Percentiles rank a stretch among this genome's conserved stretches.
Conservation (phyloP, 2,888 invertebrate species). For the Aromia moschata region DNA sequence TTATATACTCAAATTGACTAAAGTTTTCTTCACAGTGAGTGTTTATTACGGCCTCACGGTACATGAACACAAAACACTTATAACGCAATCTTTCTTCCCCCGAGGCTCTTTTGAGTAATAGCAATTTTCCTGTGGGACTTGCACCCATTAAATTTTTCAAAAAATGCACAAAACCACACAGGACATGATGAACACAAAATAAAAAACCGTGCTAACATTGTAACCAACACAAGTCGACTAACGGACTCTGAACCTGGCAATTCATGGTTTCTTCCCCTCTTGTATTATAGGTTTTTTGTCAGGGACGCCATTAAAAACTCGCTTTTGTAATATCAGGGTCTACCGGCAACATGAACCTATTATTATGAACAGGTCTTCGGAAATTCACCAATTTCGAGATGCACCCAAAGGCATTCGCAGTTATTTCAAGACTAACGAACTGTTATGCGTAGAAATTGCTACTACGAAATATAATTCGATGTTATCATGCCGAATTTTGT, state of each 20-base stretch:
- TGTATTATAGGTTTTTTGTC: constrained; percentile 56
- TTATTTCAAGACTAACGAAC: constrained; percentile 30
- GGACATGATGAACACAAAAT: constrained; percentile 26
- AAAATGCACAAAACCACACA: constrained; percentile 20
- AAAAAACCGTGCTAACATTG: constrained; percentile 50
- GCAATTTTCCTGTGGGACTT: constrained; percentile 11
- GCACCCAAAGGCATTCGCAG: constrained; percentile 8
- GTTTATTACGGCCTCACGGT: constrained; percentile 10
- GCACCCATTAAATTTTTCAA: constrained; percentile 16
- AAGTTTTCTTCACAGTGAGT: constrained; percentile 10
- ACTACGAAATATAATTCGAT: constrained; percentile 27
- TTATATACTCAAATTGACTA: constrained; percentile 11
- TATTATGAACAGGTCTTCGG: constrained; percentile 51
- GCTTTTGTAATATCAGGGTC: constrained; percentile 59
- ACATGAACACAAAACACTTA: constrained; percentile 15
- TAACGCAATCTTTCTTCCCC: constrained; percentile 6
- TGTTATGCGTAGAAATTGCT: constrained; percentile 27
- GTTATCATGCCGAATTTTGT: constrained; percentile 14
- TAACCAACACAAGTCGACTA: constrained; percentile 56
- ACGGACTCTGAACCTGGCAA: constrained; percentile 50
- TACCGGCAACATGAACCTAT: constrained; percentile 55
- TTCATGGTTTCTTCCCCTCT: constrained; percentile 54
- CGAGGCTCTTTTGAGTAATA: constrained; percentile 6
- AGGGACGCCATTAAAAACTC: constrained; percentile 63
- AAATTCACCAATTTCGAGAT: constrained; percentile 28